Evolutionary conservation across 2,888 invertebrate genomes (phyloP).

Genomic region (Andrena minutula): DNA sequence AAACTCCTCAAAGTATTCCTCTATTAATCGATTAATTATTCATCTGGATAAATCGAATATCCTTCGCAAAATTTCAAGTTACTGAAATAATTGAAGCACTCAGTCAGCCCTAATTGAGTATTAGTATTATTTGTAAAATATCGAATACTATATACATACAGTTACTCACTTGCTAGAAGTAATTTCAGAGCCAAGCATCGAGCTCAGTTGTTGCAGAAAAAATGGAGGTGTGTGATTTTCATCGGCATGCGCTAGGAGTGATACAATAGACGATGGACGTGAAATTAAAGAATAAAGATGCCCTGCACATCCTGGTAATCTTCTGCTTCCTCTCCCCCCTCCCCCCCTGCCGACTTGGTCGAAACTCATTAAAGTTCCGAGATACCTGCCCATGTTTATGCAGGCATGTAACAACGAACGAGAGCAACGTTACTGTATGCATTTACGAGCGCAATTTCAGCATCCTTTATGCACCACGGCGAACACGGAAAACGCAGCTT

Average conservation of each 20-base stretch:
- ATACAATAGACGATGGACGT: conserved; percentile 15
- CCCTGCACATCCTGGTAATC: conserved; percentile 5
- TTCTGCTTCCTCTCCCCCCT: conserved; percentile 2
- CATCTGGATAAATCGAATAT: no score
- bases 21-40: no score
- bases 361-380: conserved; percentile 60
- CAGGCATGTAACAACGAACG: conserved; percentile 62
- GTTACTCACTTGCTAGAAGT: neutral
- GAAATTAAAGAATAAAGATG: conserved; percentile 32
- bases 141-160: neutral
- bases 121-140: no score
- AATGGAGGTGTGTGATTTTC: neutral
- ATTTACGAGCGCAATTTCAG: conserved; percentile 52
- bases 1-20: no score
- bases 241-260: conserved; percentile 17
- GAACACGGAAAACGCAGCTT: conserved; percentile 42
- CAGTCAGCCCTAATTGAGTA: no score
- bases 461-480: conserved; percentile 48
- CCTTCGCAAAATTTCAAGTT: no score
- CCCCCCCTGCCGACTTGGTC: conserved; percentile 1
- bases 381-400: conserved; percentile 62
- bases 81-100: no score
- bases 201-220: neutral
- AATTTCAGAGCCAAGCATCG: neutral
- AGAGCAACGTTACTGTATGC: conserved; percentile 52